Evolutionary conservation across 2,797 vertebrate genomes (phyloP), one percentile per base, ranked within the genome.

Genomic region (Staurois parvus): DNA sequence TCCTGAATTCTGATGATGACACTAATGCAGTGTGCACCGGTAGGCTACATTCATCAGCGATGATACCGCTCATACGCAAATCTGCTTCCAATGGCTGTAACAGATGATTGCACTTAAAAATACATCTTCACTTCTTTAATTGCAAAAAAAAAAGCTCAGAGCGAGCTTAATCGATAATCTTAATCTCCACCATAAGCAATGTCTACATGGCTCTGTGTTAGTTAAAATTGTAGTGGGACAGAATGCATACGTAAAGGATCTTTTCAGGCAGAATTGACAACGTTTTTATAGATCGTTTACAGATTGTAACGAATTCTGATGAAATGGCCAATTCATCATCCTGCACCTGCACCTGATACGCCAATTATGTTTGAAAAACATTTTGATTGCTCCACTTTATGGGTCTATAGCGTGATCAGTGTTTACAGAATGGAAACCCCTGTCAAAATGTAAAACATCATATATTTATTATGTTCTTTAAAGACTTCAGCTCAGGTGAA

Each of bases 281-380:
- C 2, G 37, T 6, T 68, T 30, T 56, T 8, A 11, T 30, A 24
- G 11, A 68, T 26, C 10, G n/a, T n/a, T n/a, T n/a, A n/a, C n/a
- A n/a, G n/a, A n/a, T 42, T 52, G 29, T 34, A 34, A 32, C 40
- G 26, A 75, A 67, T 56, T 34, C 19, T 1, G 28, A 45, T 45
- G 37, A 32, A 75, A n/a, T n/a, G 13, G 28, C 1, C 66, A 68
- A 69, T 76, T 76, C 64, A 56, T 56, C 42, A 13, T 52, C 19
- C 8, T 10, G 45, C 81, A 83, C 64, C 73, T 69, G 64, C 73
- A 40, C 42, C 62, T 34, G 8, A n/a, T 28, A 37, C 62, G 34
- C 12, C 73, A 83, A 83, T 83, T 68, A 83, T 30, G n/a, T 26
- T 8, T 83, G 62, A 83, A 81, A 81, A 68, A 75, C 81, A 40